Percentiles rank a stretch among this genome's conserved stretches.
Conservation (phyloP, 2,113 vertebrate genomes). For the Sitta europaea region DNA sequence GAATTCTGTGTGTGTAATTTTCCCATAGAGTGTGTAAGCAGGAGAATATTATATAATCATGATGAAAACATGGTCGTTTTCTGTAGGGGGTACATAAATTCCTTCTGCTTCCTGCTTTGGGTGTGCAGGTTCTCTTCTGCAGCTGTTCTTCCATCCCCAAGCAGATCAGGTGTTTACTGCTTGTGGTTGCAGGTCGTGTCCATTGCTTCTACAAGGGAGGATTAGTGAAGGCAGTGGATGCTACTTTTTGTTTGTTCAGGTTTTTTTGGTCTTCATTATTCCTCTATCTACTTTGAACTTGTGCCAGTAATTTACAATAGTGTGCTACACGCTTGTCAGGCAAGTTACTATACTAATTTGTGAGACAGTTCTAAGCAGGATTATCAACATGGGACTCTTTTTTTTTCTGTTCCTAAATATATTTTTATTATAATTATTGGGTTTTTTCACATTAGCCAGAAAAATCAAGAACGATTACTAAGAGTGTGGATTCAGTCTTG, state of each 20-base stretch:
- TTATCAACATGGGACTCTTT: neutral
- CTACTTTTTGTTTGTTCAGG: neutral
- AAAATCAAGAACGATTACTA: neutral
- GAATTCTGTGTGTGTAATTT: neutral
- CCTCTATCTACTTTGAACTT: neutral
- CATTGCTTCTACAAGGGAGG: neutral
- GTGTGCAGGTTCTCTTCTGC: neutral
- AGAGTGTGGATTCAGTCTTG: neutral
- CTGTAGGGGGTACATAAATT: neutral
- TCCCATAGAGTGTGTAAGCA: neutral
- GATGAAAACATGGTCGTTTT: neutral
- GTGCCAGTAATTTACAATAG: neutral
- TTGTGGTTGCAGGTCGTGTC: fast-evolving
- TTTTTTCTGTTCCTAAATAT: neutral
- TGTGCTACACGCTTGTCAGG: neutral
- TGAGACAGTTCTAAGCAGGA: neutral
- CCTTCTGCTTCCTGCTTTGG: neutral
- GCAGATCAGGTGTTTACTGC: neutral
- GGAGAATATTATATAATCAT: neutral
- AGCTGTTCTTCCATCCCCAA: neutral
- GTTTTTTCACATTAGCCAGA: neutral
- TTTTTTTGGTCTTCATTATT: neutral
- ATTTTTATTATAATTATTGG: neutral
- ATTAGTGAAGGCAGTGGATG: neutral
- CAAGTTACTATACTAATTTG: neutral